phyloP scores from a whole-genome alignment of 1,140 invertebrate genomes.

The Micrasema minimum region DNA sequence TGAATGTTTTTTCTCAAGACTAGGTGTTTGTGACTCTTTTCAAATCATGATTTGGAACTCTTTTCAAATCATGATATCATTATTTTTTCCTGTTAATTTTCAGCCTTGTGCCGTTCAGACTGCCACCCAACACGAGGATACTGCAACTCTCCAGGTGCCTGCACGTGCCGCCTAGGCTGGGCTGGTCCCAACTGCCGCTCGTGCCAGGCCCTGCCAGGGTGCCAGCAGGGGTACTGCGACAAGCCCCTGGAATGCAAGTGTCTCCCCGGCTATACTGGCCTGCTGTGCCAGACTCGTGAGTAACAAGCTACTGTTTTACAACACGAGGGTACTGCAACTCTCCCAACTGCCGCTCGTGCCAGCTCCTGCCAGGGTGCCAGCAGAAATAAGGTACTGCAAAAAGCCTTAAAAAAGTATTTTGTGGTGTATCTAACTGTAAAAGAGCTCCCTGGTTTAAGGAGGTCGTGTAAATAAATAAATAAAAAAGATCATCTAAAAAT shows the following conservation, averaged over 20 bases:
- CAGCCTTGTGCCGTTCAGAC: slow-evolving; percentile 81
- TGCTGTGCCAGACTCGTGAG: slow-evolving; percentile 78
- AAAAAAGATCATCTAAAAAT: no score
- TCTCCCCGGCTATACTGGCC: slow-evolving; percentile 86
- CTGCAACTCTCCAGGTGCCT: slow-evolving; percentile 83
- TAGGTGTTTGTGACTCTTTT: no score
- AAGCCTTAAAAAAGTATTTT: no score
- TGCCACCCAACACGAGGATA: slow-evolving; percentile 85
- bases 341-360: slow-evolving; percentile 81
- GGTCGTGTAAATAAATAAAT: no score
- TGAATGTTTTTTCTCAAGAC: no score
- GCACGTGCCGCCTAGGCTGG: slow-evolving; percentile 86
- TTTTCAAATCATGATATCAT: no score
- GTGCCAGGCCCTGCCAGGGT: slow-evolving; percentile 83
- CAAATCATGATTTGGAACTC: no score
- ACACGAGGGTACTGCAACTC: no score
- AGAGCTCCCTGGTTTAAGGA: no score
- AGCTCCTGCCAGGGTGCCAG: slow-evolving; percentile 82
- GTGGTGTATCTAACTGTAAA: no score
- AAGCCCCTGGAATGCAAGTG: slow-evolving; percentile 88
- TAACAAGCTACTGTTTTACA: neutral
- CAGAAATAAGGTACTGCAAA: slow-evolving; percentile 83
- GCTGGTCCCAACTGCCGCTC: slow-evolving; percentile 82
- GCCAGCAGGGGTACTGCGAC: slow-evolving; percentile 83
- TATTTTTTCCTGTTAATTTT: slow-evolving; percentile 36